Conservation (phyloP, 1,140 invertebrate genomes). For the Brevipalpus yothersi region DNA sequence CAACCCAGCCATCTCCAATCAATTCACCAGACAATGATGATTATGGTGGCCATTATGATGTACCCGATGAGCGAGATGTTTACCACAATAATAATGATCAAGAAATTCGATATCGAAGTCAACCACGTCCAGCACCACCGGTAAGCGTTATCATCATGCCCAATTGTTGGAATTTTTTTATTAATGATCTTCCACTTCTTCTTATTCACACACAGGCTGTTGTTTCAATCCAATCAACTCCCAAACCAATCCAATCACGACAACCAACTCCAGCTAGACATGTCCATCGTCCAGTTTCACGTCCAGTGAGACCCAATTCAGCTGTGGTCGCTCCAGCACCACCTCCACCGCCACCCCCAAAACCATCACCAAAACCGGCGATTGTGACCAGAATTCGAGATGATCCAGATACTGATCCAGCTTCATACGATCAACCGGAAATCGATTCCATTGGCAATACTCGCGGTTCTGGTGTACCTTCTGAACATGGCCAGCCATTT, state of each 20-base stretch:
- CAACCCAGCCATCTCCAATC: not conserved
- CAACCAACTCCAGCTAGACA: not conserved
- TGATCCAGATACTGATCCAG: not conserved
- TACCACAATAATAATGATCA: not conserved
- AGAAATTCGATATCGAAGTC: not conserved
- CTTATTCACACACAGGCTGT: not conserved
- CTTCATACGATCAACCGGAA: not conserved
- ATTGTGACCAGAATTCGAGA: conserved; percentile 5
- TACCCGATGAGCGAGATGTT: too few relatives aligned
- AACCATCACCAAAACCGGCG: not conserved
- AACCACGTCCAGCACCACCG: not conserved
- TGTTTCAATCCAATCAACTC: not conserved
- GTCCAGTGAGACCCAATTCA: too few relatives aligned
- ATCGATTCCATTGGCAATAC: not conserved
- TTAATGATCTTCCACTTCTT: not conserved
- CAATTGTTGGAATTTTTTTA: not conserved
- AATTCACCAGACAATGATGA: not conserved
- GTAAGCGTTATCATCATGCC: not conserved
- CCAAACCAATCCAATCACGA: not conserved
- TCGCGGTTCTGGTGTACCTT: not conserved
- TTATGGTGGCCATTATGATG: not conserved
- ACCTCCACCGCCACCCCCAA: not conserved
- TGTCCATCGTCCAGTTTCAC: too few relatives aligned
- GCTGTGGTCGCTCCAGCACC: not conserved
- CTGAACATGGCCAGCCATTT: conserved; percentile 2